phyloP scores from a whole-genome alignment of 1,140 invertebrate genomes.

The Drosophila sucinea region DNA sequence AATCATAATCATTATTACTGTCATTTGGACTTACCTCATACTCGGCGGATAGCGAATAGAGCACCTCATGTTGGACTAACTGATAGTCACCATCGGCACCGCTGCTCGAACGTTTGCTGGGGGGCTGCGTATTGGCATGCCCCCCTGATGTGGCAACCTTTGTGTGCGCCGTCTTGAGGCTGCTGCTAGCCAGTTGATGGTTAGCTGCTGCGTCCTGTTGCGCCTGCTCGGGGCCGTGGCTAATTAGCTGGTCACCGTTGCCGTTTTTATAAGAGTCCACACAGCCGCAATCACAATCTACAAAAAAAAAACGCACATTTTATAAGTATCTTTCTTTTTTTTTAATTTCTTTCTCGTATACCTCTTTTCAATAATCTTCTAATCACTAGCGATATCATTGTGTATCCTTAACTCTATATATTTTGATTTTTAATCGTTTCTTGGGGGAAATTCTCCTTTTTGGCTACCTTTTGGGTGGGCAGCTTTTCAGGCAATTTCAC shows the following conservation, averaged over 20 bases:
- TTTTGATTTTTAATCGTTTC: neutral
- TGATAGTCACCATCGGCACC: conserved; percentile 98
- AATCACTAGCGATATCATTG: conserved; percentile 58
- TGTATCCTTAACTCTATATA: conserved; percentile 2
- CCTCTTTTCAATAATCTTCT: conserved; percentile 51
- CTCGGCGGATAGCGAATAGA: conserved; percentile 95
- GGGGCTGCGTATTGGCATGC: conserved; percentile 83
- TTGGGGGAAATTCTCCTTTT: conserved; percentile 42
- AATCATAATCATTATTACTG: neutral
- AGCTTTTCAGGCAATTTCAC: conserved; percentile 52
- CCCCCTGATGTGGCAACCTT: conserved; percentile 83
- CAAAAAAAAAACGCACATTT: neutral
- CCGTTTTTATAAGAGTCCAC: conserved; percentile 69
- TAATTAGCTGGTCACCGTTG: conserved; percentile 38
- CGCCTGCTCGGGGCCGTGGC: conserved; percentile 50
- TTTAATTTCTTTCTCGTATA: neutral
- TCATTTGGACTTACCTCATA: conserved; percentile 87
- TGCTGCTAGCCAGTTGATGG: conserved; percentile 45
- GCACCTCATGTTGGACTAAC: conserved; percentile 98
- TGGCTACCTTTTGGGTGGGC: neutral
- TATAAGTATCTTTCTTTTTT: too few species aligned
- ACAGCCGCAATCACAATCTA: conserved; percentile 83
- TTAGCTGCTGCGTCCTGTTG: conserved; percentile 33
- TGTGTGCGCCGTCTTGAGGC: conserved; percentile 82
- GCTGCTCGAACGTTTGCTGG: conserved; percentile 86